Percentiles rank a stretch among this genome's conserved stretches.
Conservation (phyloP, 1,140 invertebrate species). For the Lineus longissimus region DNA sequence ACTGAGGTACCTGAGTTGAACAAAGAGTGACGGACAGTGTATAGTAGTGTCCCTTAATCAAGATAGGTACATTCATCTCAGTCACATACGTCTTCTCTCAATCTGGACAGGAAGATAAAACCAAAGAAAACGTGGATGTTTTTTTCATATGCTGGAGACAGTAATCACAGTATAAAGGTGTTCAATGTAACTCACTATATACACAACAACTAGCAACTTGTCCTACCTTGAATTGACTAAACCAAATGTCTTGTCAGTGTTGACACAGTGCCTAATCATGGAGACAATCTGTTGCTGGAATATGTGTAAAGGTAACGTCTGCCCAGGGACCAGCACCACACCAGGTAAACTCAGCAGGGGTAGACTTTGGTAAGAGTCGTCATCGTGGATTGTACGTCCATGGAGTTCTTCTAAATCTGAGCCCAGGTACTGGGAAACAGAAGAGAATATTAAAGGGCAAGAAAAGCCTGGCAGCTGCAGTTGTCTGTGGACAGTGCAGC, state of each 20-base stretch:
- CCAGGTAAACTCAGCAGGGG: conserved; percentile 62
- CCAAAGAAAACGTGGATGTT: too few relatives aligned
- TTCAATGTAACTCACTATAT: too few relatives aligned
- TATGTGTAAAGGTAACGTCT: conserved; percentile 69
- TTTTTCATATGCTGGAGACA: too few relatives aligned
- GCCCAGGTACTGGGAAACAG: conserved; percentile 61
- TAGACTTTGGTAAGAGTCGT: conserved; percentile 53
- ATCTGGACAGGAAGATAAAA: too few relatives aligned
- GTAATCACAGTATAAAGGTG: too few relatives aligned
- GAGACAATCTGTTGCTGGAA: conserved; percentile 57
- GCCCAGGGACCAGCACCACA: conserved; percentile 67
- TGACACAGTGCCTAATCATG: conserved; percentile 60
- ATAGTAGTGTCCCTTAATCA: background rate
- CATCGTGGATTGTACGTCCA: conserved; percentile 63
- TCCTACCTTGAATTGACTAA: conserved; percentile 57
- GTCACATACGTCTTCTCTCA: too few relatives aligned
- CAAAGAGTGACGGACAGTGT: background rate
- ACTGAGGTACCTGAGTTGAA: background rate
- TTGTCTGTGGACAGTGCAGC: too few relatives aligned
- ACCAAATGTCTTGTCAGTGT: conserved; percentile 63
- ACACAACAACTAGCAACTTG: too few relatives aligned
- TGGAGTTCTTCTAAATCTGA: conserved; percentile 62
- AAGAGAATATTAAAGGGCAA: conserved; percentile 9
- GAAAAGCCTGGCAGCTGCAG: too few relatives aligned
- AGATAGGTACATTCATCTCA: too few relatives aligned